These are phyloP conservation scores for Parnassius glacialis DNA, from an alignment of 2,888 invertebrate species.

Conservation along the genomic window DNA sequence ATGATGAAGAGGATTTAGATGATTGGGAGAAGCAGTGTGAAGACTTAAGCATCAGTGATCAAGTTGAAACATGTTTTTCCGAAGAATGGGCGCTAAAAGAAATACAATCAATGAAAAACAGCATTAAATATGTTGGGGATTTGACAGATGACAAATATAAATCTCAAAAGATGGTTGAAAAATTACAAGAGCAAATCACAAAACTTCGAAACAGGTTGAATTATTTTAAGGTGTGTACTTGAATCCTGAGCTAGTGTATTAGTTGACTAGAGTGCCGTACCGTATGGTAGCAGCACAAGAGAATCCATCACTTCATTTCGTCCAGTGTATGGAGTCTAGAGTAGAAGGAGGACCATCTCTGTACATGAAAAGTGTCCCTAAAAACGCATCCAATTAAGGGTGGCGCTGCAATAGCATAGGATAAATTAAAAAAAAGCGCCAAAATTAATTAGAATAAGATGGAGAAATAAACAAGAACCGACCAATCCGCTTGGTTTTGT, in stretches of 20 bases:
- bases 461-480: too few species aligned
- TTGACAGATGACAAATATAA: slow-evolving; percentile 48
- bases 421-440: too few species aligned
- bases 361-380: too few species aligned
- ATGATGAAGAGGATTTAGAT: slow-evolving; percentile 37
- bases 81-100: slow-evolving; percentile 57
- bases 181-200: slow-evolving; percentile 49
- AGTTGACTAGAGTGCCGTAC: too few species aligned
- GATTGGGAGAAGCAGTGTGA: slow-evolving; percentile 51
- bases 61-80: slow-evolving; percentile 63
- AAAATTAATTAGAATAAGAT: too few species aligned
- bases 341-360: too few species aligned
- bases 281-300: neutral
- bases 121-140: slow-evolving; percentile 57
- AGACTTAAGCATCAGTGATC: slow-evolving; percentile 35
- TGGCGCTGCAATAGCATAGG: too few species aligned
- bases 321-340: too few species aligned
- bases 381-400: too few species aligned
- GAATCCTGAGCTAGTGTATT: too few species aligned
- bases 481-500: too few species aligned
- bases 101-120: slow-evolving; percentile 59
- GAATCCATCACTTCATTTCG: too few species aligned
- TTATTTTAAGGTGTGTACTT: slow-evolving; percentile 56
- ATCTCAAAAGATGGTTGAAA: slow-evolving; percentile 49
- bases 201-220: slow-evolving; percentile 51